These are phyloP conservation scores for Caenorhabditis drosophilae DNA, from an alignment of 2,888 invertebrate species.

Conservation along the genomic window DNA sequence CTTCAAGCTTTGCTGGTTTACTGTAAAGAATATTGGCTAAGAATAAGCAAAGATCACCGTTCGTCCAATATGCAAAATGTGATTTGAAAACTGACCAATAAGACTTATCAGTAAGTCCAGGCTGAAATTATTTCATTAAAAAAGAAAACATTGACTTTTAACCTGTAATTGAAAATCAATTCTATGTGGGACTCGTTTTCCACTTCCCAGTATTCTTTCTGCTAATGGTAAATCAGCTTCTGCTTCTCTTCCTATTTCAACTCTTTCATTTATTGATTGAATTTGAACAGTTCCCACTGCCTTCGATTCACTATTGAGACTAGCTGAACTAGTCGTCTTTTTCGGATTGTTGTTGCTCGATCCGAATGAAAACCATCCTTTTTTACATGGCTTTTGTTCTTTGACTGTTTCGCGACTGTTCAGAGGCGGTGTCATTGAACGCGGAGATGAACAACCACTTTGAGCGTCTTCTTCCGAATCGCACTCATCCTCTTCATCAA, in stretches of 20 bases:
- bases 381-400: slow-evolving; percentile 37
- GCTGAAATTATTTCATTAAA: slow-evolving; percentile 54
- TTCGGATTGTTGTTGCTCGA: slow-evolving; percentile 25
- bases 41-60: slow-evolving; percentile 57
- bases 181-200: slow-evolving; percentile 31
- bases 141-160: too few species aligned
- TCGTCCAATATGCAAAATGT: slow-evolving; percentile 67
- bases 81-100: slow-evolving; percentile 66
- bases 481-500: slow-evolving; percentile 57
- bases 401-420: slow-evolving; percentile 18
- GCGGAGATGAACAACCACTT: slow-evolving; percentile 55
- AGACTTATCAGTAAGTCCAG: slow-evolving; percentile 62
- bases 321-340: slow-evolving; percentile 24
- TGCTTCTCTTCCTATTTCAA: slow-evolving; percentile 47
- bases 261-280: slow-evolving; percentile 24
- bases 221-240: slow-evolving; percentile 45
- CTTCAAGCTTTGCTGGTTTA: slow-evolving; percentile 33
- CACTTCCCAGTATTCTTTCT: slow-evolving; percentile 40
- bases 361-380: slow-evolving; percentile 50
- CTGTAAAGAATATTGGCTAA: slow-evolving; percentile 55
- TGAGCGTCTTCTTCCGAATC: slow-evolving; percentile 59
- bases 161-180: slow-evolving; percentile 52
- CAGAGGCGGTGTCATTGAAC: slow-evolving; percentile 57
- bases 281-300: slow-evolving; percentile 4
- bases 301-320: slow-evolving; percentile 2